A percentile compares a stretch with the other conserved stretches of the same genome.
Conservation (phyloP, 1,140 invertebrate species). For the Proales similis region DNA sequence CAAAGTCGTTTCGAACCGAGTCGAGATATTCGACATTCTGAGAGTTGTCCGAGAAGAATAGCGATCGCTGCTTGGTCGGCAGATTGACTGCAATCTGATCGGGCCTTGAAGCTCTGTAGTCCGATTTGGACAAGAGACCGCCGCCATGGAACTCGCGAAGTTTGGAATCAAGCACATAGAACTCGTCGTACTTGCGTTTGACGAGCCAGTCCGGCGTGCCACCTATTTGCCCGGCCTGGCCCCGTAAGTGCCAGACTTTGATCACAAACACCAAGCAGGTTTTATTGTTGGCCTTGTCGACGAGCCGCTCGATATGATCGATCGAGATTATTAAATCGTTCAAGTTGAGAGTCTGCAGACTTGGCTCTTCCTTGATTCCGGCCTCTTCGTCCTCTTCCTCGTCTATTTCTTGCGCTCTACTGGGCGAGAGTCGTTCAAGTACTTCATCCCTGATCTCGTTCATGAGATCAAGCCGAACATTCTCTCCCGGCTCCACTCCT, state of each 20-base stretch:
- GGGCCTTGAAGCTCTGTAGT: conserved; percentile 7
- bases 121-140: neutral
- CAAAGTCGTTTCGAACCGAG: conserved; percentile 31
- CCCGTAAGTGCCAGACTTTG: conserved; percentile 4
- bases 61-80: conserved; percentile 9
- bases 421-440: neutral
- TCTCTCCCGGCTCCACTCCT: conserved; percentile 1
- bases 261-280: conserved; percentile 25
- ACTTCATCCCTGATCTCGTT: conserved; percentile 35
- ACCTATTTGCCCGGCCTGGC: neutral
- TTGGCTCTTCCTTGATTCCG: neutral
- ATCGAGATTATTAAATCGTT: conserved; percentile 33
- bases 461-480: conserved; percentile 28
- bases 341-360: conserved; percentile 6
- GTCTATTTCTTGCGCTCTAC: conserved; percentile 8
- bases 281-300: conserved; percentile 30
- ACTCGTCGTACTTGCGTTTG: conserved; percentile 34
- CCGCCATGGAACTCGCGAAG: conserved; percentile 36
- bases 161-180: conserved; percentile 20
- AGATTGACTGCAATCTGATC: conserved; percentile 23
- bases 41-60: conserved; percentile 24
- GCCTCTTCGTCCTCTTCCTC: conserved; percentile 11
- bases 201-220: conserved; percentile 5
- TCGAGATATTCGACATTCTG: conserved; percentile 33
- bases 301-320: conserved; percentile 30